A percentile compares a stretch with the other conserved stretches of the same genome.
These are phyloP conservation scores for Xanthia togata DNA, from an alignment of 2,888 invertebrate genomes.

Conservation along the genomic window DNA sequence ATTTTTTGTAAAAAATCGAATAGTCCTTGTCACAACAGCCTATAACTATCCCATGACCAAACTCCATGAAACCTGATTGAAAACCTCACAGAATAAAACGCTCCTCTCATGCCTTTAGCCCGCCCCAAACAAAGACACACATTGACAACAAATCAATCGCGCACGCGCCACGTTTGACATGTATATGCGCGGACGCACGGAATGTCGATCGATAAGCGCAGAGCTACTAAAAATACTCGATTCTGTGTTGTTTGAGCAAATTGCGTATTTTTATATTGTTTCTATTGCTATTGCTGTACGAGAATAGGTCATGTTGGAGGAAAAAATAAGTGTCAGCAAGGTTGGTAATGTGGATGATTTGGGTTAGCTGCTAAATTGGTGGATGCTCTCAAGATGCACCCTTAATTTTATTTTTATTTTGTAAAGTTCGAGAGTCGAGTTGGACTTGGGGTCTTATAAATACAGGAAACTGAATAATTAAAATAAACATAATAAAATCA, in stretches of 20 bases:
- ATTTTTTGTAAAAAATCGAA: neutral
- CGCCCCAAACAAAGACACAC: slow-evolving; percentile 72
- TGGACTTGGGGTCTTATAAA: neutral
- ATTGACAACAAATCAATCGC: slow-evolving; percentile 84
- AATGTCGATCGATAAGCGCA: slow-evolving; percentile 75
- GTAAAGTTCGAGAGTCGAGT: neutral
- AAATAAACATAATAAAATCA: too few relatives aligned
- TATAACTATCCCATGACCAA: too few relatives aligned
- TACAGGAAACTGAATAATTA: neutral
- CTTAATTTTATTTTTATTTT: neutral
- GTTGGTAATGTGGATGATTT: neutral
- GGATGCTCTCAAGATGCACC: neutral
- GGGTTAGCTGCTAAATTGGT: neutral
- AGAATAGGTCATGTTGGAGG: neutral
- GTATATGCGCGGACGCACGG: slow-evolving; percentile 73
- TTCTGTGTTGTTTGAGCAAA: slow-evolving; percentile 42
- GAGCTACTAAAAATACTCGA: slow-evolving; percentile 53
- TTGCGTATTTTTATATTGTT: slow-evolving; percentile 40
- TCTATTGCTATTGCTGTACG: neutral
- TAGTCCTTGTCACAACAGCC: too few relatives aligned
- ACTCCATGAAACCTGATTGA: neutral
- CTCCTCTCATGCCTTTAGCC: slow-evolving; percentile 50
- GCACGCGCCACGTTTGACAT: slow-evolving; percentile 81
- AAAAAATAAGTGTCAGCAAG: neutral
- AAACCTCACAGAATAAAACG: slow-evolving; percentile 16